phyloP scores from a whole-genome alignment of 2,888 invertebrate species.

The Endotricha flammealis region DNA sequence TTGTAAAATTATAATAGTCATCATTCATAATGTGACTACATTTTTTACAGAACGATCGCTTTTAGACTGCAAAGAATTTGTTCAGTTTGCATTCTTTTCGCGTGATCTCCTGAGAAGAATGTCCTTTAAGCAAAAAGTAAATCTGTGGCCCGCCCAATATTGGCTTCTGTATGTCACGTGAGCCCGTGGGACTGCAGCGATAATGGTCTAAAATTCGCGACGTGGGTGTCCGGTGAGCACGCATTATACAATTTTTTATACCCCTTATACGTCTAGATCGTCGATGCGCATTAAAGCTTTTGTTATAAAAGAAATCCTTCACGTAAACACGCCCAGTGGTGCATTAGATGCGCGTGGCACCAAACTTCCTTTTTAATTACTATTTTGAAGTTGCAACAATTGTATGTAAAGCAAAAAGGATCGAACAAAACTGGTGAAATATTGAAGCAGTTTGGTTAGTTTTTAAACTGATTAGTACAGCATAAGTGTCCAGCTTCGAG shows the following conservation, averaged over 20 bases:
- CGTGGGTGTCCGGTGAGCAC: conserved; percentile 68
- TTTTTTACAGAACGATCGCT: no score
- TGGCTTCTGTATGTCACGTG: conserved; percentile 64
- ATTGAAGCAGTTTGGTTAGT: no score
- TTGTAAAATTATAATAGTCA: no score
- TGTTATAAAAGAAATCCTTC: conserved; percentile 51
- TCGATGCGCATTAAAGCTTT: conserved; percentile 56
- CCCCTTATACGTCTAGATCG: conserved; percentile 40
- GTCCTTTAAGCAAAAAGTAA: conserved; percentile 48
- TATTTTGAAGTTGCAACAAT: conserved; percentile 1
- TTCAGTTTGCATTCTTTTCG: conserved; percentile 29
- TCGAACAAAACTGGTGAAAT: no score
- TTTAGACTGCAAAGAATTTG: conserved; percentile 14
- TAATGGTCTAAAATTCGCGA: conserved; percentile 58
- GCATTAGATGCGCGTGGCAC: conserved; percentile 31
- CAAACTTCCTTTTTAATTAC: conserved; percentile 24
- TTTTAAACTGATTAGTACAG: no score
- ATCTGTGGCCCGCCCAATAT: conserved; percentile 55
- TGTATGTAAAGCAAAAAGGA: no score
- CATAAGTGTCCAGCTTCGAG: no score
- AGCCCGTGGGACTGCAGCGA: conserved; percentile 65
- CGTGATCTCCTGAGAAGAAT: conserved; percentile 52
- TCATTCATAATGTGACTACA: no score
- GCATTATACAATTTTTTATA: conserved; percentile 64
- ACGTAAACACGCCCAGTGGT: conserved; percentile 49